Evolutionary conservation across 2,888 invertebrate species (phyloP).

Genomic region (Catocala fraxini): DNA sequence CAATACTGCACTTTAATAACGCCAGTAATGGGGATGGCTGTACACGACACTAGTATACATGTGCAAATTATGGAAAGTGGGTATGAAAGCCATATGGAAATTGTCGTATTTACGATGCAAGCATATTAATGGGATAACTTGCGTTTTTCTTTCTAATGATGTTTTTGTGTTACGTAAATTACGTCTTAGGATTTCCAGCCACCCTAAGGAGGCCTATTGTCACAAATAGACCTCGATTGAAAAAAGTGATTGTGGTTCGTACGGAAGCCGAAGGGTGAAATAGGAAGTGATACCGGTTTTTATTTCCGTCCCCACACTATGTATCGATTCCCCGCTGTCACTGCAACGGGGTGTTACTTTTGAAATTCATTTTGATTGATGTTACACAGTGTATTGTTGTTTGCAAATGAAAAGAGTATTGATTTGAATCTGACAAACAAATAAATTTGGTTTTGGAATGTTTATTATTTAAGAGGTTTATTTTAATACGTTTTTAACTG

Average conservation of each 20-base stretch:
- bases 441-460: slow-evolving; percentile 37
- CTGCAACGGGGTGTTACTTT: slow-evolving; percentile 73
- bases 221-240: slow-evolving; percentile 45
- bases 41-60: slow-evolving; percentile 25
- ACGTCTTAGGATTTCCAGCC: neutral
- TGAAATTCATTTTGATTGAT: slow-evolving; percentile 77
- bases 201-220: slow-evolving; percentile 30
- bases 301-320: slow-evolving; percentile 74
- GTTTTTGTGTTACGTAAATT: slow-evolving; percentile 10
- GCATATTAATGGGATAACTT: slow-evolving; percentile 28
- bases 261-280: slow-evolving; percentile 70
- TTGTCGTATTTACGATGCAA: slow-evolving; percentile 28
- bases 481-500: slow-evolving; percentile 36
- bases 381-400: slow-evolving; percentile 62
- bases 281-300: slow-evolving; percentile 81
- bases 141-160: slow-evolving; percentile 24
- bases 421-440: slow-evolving; percentile 54
- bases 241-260: slow-evolving; percentile 50
- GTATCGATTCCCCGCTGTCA: slow-evolving; percentile 77
- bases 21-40: slow-evolving; percentile 23
- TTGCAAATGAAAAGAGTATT: slow-evolving; percentile 62
- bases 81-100: slow-evolving; percentile 10
- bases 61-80: slow-evolving; percentile 44
- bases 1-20: slow-evolving; percentile 24
- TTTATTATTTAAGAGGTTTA: slow-evolving; percentile 38